Percentiles rank a stretch among this genome's conserved stretches.
phyloP scores from a whole-genome alignment of 2,888 invertebrate genomes.

The Parthenolecanium corni region DNA sequence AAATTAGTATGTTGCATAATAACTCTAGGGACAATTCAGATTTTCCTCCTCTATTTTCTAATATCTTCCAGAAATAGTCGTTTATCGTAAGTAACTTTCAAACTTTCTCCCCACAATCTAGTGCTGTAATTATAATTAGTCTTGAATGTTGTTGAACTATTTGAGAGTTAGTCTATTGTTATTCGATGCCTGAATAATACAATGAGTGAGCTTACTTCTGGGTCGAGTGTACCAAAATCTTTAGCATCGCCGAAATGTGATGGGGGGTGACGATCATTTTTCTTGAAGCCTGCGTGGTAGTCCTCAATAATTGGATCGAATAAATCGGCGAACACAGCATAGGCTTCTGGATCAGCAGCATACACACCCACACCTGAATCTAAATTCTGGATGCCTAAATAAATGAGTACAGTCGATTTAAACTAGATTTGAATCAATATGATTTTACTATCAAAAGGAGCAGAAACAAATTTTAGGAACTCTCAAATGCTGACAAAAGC shows the following conservation, averaged over 20 bases:
- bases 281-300: conserved; percentile 91
- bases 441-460: too few species aligned
- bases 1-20: too few species aligned
- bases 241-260: conserved; percentile 89
- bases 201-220: conserved; percentile 43
- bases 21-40: too few species aligned
- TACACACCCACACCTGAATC: conserved; percentile 96
- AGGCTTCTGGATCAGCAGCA: conserved; percentile 92
- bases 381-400: conserved; percentile 78
- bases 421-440: too few species aligned
- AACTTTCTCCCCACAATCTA: too few species aligned
- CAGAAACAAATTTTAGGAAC: too few species aligned
- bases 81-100: too few species aligned
- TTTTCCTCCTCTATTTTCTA: too few species aligned
- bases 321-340: conserved; percentile 79
- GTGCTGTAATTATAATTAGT: too few species aligned
- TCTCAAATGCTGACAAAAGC: too few species aligned
- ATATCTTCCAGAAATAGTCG: too few species aligned
- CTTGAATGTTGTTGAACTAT: background rate
- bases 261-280: conserved; percentile 84
- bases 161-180: background rate
- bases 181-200: background rate
- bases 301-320: conserved; percentile 98
- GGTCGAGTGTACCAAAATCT: conserved; percentile 84
- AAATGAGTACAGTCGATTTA: too few species aligned